Percentiles rank a stretch among this genome's conserved stretches.
These are phyloP conservation scores for Aphelocoma coerulescens DNA, from an alignment of 2,113 vertebrate genomes.

Conservation along the genomic window DNA sequence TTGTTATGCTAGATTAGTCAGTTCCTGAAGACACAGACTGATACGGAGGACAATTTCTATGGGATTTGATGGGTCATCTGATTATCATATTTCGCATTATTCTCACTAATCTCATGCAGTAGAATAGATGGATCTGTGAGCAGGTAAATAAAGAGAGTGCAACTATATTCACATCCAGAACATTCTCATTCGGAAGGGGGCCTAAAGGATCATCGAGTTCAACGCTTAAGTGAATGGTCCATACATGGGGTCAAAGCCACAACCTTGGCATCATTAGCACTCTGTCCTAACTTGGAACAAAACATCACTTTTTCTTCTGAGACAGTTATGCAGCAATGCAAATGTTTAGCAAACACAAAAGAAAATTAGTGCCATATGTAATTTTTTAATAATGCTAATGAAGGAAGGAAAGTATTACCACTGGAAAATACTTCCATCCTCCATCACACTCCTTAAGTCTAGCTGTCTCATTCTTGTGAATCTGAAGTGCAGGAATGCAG, in stretches of 20 bases:
- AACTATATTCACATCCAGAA: not conserved
- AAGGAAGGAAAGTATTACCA: not conserved
- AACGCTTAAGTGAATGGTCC: not conserved
- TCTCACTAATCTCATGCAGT: not conserved
- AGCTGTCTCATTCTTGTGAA: not conserved
- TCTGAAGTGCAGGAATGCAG: not conserved
- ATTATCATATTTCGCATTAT: conserved; percentile 33
- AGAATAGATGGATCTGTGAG: not conserved
- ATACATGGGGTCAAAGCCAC: not conserved
- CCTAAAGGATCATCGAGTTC: not conserved
- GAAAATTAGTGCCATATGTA: not conserved
- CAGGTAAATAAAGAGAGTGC: not conserved
- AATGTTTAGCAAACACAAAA: not conserved
- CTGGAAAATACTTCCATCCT: not conserved
- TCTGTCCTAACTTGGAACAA: not conserved
- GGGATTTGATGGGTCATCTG: conserved; percentile 23
- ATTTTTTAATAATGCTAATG: not conserved
- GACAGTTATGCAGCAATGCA: not conserved
- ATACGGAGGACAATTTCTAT: not conserved
- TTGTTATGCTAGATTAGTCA: conserved; percentile 18
- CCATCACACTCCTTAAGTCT: not conserved
- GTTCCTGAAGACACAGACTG: not conserved
- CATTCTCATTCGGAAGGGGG: not conserved
- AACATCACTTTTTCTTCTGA: not conserved
- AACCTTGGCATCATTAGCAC: not conserved